Percentiles rank a stretch among this genome's conserved stretches.
Evolutionary conservation across 2,113 vertebrate genomes (phyloP).

Genomic region (Mustelus asterias): DNA sequence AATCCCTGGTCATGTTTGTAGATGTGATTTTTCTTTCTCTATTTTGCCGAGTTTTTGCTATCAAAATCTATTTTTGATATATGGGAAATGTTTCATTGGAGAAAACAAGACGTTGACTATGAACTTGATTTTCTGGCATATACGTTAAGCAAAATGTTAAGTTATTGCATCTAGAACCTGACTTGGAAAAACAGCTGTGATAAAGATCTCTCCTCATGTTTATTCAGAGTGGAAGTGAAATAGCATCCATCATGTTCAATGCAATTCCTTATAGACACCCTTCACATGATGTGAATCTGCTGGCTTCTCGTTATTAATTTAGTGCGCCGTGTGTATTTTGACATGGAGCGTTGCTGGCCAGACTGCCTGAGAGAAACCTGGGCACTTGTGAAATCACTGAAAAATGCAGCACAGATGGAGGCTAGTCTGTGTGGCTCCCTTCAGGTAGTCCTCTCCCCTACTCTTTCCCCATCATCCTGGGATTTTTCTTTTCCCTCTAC

Average conservation of each 20-base stretch:
- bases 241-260: background rate
- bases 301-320: background rate
- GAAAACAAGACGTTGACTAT: background rate
- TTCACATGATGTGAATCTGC: conserved; percentile 7
- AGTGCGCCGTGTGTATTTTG: background rate
- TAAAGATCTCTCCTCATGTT: conserved; percentile 30
- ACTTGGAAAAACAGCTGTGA: conserved; percentile 11
- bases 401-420: too few species aligned
- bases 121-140: conserved; percentile 9
- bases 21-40: background rate
- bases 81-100: background rate
- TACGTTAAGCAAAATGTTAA: background rate
- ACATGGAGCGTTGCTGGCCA: background rate
- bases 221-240: conserved; percentile 25
- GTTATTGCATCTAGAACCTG: background rate
- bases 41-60: background rate
- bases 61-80: background rate
- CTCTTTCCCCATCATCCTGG: background rate
- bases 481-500: background rate
- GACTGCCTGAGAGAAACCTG: background rate
- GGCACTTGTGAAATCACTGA: background rate
- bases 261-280: background rate
- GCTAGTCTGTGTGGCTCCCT: background rate
- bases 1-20: background rate
- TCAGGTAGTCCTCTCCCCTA: background rate